phyloP scores from a whole-genome alignment of 2,113 vertebrate species.

The Scomber colias region DNA sequence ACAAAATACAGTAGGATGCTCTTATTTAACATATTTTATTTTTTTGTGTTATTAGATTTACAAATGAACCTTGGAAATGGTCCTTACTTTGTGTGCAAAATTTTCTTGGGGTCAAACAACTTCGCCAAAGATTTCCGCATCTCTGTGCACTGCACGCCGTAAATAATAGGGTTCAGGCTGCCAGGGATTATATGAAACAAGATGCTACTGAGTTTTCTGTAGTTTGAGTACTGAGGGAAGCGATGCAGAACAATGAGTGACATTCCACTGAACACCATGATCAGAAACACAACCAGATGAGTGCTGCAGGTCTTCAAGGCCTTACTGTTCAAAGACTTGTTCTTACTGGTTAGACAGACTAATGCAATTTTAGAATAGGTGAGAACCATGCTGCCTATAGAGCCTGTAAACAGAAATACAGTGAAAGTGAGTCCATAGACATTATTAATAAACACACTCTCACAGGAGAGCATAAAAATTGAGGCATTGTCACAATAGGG shows the following conservation, averaged over 20 bases:
- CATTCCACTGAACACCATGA: conserved; percentile 44
- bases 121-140: conserved; percentile 27
- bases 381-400: conserved; percentile 66
- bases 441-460: conserved; percentile 72
- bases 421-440: conserved; percentile 72
- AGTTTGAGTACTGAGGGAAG: conserved; percentile 56
- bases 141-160: conserved; percentile 69
- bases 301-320: conserved; percentile 79
- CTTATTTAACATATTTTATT: no score
- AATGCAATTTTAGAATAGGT: conserved; percentile 73
- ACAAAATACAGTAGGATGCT: no score
- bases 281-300: conserved; percentile 67
- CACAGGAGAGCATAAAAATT: conserved; percentile 79
- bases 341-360: conserved; percentile 70
- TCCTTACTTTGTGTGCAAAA: no score
- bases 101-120: no score
- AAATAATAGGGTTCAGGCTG: conserved; percentile 72
- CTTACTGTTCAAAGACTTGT: conserved; percentile 77
- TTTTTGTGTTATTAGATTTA: no score
- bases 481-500: conserved; percentile 77
- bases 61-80: no score
- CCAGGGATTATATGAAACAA: conserved; percentile 70
- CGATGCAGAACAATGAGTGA: conserved; percentile 62
- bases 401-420: conserved; percentile 55
- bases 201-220: conserved; percentile 63